These are phyloP conservation scores for Emmelina monodactyla DNA, from an alignment of 2,888 invertebrate genomes.

Conservation along the genomic window DNA sequence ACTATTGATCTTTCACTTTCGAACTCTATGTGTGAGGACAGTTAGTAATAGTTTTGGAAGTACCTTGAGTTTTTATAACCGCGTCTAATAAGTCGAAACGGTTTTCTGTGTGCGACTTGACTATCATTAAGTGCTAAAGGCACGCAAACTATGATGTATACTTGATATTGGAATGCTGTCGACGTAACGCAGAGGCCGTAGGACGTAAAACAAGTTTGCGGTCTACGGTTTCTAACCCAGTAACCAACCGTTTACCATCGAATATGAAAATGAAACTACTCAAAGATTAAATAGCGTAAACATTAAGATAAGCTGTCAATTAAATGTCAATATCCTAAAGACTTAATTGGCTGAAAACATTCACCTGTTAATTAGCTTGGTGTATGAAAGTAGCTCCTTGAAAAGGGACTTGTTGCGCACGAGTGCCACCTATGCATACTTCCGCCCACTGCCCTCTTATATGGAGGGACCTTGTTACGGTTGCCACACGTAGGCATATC, in stretches of 20 bases:
- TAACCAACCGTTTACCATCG: too few species aligned
- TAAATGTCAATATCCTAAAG: too few species aligned
- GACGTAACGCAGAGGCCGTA: constrained; percentile 12
- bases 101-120: not conserved
- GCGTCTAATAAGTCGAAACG: too few species aligned
- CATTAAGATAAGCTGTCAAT: too few species aligned
- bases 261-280: too few species aligned
- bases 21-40: constrained; percentile 15
- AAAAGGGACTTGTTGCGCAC: constrained; percentile 7
- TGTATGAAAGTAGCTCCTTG: not conserved
- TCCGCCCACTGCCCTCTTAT: constrained; percentile 48
- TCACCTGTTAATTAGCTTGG: too few species aligned
- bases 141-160: constrained; percentile 7
- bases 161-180: constrained; percentile 13
- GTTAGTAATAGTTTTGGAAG: too few species aligned
- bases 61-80: too few species aligned
- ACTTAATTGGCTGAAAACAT: too few species aligned
- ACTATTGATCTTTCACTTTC: constrained; percentile 27
- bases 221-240: too few species aligned
- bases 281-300: too few species aligned
- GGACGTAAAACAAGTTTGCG: too few species aligned
- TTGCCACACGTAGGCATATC: constrained; percentile 35
- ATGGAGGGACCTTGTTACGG: constrained; percentile 46
- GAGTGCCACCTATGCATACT: constrained; percentile 24
- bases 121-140: constrained; percentile 5